Conservation (phyloP, 2,888 invertebrate genomes). For the Drosophila neonasuta region DNA sequence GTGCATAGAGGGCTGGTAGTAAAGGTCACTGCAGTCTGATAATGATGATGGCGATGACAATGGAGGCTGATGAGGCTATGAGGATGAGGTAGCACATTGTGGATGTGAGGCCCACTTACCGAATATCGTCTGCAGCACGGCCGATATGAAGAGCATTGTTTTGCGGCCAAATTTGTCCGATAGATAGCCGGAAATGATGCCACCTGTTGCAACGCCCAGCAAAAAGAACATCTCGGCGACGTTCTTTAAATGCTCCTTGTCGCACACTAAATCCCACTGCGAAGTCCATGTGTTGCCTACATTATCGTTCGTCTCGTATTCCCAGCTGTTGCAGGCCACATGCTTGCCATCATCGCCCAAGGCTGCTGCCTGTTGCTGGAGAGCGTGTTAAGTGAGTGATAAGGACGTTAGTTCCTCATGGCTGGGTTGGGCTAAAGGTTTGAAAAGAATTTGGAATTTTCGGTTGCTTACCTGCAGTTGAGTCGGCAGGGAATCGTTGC, state of each 20-base stretch:
- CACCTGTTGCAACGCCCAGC: constrained; percentile 89
- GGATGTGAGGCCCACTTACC: constrained; percentile 81
- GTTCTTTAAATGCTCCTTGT: constrained; percentile 86
- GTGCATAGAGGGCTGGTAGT: constrained; percentile 27
- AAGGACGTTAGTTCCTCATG: constrained; percentile 15
- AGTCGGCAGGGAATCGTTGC: constrained; percentile 52
- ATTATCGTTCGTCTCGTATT: constrained; percentile 83
- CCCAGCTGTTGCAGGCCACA: constrained; percentile 85
- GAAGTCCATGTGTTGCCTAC: constrained; percentile 87
- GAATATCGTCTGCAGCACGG: constrained; percentile 86
- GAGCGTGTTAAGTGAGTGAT: not conserved
- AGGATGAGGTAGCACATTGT: not conserved
- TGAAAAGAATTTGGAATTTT: constrained; percentile 18
- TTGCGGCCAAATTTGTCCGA: constrained; percentile 92
- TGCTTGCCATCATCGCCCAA: constrained; percentile 78
- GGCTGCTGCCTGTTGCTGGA: constrained; percentile 44
- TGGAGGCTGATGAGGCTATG: constrained; percentile 3
- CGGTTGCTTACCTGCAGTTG: constrained; percentile 64
- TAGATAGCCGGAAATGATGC: constrained; percentile 89
- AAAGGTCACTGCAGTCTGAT: constrained; percentile 35
- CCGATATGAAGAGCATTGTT: constrained; percentile 87
- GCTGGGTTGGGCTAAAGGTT: constrained; percentile 12
- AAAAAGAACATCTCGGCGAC: constrained; percentile 90
- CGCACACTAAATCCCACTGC: constrained; percentile 90
- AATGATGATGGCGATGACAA: constrained; percentile 21